These are phyloP conservation scores for Apodemus sylvaticus DNA, from an alignment of 2,113 vertebrate genomes.

Conservation along the genomic window DNA sequence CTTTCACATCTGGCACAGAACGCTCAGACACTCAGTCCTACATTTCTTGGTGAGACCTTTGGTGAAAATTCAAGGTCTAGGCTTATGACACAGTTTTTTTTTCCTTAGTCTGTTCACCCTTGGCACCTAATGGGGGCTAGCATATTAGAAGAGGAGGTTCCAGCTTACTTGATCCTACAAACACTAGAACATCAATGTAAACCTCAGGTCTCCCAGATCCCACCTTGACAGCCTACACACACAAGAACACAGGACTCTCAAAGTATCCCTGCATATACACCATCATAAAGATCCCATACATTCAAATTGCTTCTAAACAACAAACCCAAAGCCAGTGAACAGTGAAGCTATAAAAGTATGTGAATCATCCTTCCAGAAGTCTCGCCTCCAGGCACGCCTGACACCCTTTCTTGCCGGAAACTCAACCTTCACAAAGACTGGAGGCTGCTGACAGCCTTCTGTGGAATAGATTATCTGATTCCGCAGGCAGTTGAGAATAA, in stretches of 20 bases:
- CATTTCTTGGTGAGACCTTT: constrained; percentile 40
- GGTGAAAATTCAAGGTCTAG: constrained; percentile 57
- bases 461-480: constrained; percentile 63
- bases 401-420: constrained; percentile 58
- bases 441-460: constrained; percentile 66
- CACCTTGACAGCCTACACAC: neutral
- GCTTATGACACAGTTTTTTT: constrained; percentile 4
- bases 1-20: constrained; percentile 39
- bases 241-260: neutral
- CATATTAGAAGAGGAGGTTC: constrained; percentile 28
- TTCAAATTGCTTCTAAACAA: constrained; percentile 37
- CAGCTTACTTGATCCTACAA: neutral
- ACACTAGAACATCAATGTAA: neutral
- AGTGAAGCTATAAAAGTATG: constrained; percentile 3
- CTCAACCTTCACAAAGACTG: constrained; percentile 56
- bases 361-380: constrained; percentile 69
- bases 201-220: neutral
- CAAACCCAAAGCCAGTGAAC: neutral
- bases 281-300: neutral
- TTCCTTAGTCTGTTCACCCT: constrained; percentile 59
- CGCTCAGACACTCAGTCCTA: neutral
- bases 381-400: constrained; percentile 60
- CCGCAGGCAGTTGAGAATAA: constrained; percentile 65
- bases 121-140: neutral
- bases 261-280: neutral